A percentile compares a stretch with the other conserved stretches of the same genome.
phyloP scores from a whole-genome alignment of 37 sponge, comb jelly and placozoan species.

The Lycopodina hypogea region DNA sequence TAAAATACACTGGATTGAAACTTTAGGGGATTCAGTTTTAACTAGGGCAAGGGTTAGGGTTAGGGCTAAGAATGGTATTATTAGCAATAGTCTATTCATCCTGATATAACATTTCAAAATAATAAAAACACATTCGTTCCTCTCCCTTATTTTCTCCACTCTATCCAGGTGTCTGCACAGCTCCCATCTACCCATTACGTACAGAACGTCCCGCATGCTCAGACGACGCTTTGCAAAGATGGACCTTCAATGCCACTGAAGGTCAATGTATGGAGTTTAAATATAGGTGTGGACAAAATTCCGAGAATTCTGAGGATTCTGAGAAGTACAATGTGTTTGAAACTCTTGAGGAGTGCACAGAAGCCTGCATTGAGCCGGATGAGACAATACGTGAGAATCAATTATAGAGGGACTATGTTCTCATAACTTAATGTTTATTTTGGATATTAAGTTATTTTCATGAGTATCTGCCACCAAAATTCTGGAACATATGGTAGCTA shows the following conservation, averaged over 20 bases:
- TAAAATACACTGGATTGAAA: not conserved
- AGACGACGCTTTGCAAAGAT: not conserved
- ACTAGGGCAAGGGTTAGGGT: too few species aligned
- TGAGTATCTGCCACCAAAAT: too few species aligned
- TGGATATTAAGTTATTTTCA: too few species aligned
- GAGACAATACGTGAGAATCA: not conserved
- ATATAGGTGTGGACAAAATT: not conserved
- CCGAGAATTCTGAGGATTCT: too few species aligned
- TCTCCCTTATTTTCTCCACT: not conserved
- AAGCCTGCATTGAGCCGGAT: not conserved
- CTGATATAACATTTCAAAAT: too few species aligned
- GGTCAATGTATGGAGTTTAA: not conserved
- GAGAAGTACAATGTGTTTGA: conserved; percentile 15
- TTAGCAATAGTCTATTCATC: not conserved
- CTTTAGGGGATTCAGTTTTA: not conserved
- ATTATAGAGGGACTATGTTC: conserved; percentile 5
- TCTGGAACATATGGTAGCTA: too few species aligned
- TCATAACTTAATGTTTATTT: too few species aligned
- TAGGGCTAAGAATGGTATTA: not conserved
- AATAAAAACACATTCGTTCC: not conserved
- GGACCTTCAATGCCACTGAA: not conserved
- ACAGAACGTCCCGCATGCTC: not conserved
- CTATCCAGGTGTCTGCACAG: not conserved
- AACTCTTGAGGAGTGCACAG: not conserved
- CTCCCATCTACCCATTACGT: not conserved